phyloP scores from a whole-genome alignment of 2,888 invertebrate species.

The Platynereis dumerilii region DNA sequence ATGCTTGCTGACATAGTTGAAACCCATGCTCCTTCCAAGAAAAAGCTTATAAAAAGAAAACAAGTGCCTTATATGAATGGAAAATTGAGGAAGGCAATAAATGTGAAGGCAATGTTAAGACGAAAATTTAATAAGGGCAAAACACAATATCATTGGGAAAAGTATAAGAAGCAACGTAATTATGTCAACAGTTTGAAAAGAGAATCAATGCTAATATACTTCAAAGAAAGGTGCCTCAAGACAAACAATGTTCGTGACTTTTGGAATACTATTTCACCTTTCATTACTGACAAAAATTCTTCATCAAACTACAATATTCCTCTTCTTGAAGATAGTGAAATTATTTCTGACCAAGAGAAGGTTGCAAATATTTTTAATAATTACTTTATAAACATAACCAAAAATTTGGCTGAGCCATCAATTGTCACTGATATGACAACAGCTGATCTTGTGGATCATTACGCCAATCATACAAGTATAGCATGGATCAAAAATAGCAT shows the following conservation, averaged over 20 bases:
- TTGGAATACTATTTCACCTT: background rate
- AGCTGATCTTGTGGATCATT: background rate
- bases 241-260: background rate
- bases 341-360: background rate
- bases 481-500: background rate
- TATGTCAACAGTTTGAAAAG: background rate
- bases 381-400: background rate
- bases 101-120: slow-evolving; percentile 4
- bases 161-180: slow-evolving; percentile 1
- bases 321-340: background rate
- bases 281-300: background rate
- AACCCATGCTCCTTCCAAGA: background rate
- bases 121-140: background rate
- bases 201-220: background rate
- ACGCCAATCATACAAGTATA: background rate
- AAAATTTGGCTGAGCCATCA: background rate
- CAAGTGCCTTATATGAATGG: slow-evolving; percentile 7
- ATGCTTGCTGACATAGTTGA: background rate
- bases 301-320: background rate
- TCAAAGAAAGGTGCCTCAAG: background rate
- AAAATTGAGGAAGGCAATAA: background rate
- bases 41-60: background rate
- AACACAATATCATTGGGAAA: background rate
- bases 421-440: background rate
- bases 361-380: background rate